Base-by-base conservation (phyloP, 1,140 invertebrate species). In the Drosophila leontia region DNA sequence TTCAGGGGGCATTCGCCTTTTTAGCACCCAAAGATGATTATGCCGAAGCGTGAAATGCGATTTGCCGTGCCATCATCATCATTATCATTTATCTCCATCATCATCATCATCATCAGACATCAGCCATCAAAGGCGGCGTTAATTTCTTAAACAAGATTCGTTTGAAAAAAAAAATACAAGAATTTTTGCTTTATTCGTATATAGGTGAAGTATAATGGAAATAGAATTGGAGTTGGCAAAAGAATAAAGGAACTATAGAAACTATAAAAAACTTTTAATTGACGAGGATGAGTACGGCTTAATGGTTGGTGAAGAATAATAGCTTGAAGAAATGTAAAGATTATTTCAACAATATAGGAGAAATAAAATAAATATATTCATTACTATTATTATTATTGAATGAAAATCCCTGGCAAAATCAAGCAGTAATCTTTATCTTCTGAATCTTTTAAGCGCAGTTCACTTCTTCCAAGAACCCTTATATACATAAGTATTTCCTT, bases 1-100 rank as follows among this genome's bases (percentile, higher is more conserved):
- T 77, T 50, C 67, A 61, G 77, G 75, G 84, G 84, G 85, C 85
- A 87, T 88, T 87, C 84, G 84, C 84, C 84, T 87, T 88, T 90
- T 87, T 84, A 88, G 80, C 84, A 87, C 65, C 72, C 74, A 84
- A 64, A 76, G 72, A 61, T 83, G 63, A 88, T 63, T 72, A 72
- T 80, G 83, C 68, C 80, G 34, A 67, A 61, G 77, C 80, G 70
- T 87, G 77, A 83, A 87, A 87, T 80, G 84, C 72, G 84, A 87
- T 87, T 87, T 88, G 59, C 69, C 51, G 41, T 35, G 75, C 41
- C 74, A 77, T 56, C 75, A 77, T 60, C 74, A 77, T 68, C 75
- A 76, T 77, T 45, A 77, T 67, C 35, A 45, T 71, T 50, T 35
- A 70, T 70, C 76, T 58, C 44, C 77, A 69, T 60, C 69, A 55